Base-by-base conservation (phyloP, 1,140 invertebrate species). In the Drosophila suzukii region DNA sequence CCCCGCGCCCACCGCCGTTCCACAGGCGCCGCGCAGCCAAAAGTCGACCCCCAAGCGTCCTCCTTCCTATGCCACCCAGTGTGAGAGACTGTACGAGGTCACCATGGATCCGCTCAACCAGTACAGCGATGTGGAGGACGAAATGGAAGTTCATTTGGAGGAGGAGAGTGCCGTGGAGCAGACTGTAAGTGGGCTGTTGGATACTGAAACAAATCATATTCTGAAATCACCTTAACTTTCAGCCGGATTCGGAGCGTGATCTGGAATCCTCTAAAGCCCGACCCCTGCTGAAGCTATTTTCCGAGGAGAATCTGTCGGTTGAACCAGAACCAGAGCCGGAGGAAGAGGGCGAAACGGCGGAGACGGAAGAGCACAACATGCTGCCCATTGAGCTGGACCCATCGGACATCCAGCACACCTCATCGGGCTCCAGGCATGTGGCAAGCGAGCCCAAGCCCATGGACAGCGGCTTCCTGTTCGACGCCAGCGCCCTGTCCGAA, bases 281-380 rank as follows among this genome's bases (percentile, higher is more conserved):
- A 4, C 83, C 83, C 6, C 54, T 88, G 8, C 24, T 88, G 0
- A 88, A 89, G 43, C 49, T 88, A 0, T 89, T 88, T 17, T 76
- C 83, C 3, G 83, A 86, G 10, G 83, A 86, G 4, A 77, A 75
- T 12, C 56, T 59, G 13, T 86, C 79, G 53, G 56, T 44, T 49
- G 10, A 83, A 49, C 27, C 38, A 30, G 61, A 58, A 1, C 27
- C 27, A 0, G 39, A 46, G 43, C 24, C 20, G 15, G 56, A 65
- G 6, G 41, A 57, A 10, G 47, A 49, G 1, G 11, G 1, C 7
- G 47, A 65, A 34, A 24, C 12, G 13, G 65, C 17, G 10, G 34
- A 59, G 3, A 32, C 15, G 5, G 76, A 83, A 13, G 71, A 73
- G 1, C 62, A 88, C 8, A 8, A 8, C 2, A 8, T 34, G n/a